Evolutionary conservation across 2,888 invertebrate genomes (phyloP).

Genomic region (Caenorhabditis japonica): DNA sequence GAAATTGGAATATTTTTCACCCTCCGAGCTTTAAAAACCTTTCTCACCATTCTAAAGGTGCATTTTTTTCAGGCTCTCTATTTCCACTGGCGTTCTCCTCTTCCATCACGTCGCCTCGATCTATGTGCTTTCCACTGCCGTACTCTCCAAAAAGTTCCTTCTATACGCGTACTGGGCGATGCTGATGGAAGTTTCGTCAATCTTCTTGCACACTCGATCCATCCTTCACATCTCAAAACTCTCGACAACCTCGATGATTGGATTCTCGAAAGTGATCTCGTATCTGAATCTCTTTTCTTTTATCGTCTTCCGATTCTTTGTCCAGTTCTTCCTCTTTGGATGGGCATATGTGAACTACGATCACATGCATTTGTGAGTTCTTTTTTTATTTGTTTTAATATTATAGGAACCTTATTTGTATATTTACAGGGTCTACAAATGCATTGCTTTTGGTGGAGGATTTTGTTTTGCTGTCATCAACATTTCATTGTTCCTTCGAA

Average conservation of each 20-base stretch:
- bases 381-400: conserved; percentile 38
- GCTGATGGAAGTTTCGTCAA: conserved; percentile 64
- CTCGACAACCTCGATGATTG: conserved; percentile 57
- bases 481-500: conserved; percentile 55
- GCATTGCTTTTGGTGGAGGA: conserved; percentile 57
- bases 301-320: conserved; percentile 61
- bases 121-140: conserved; percentile 55
- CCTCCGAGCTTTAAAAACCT: too few relatives aligned
- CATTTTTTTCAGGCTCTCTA: conserved; percentile 55
- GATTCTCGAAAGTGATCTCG: conserved; percentile 51
- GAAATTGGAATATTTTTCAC: too few relatives aligned
- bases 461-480: conserved; percentile 60
- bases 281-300: conserved; percentile 56
- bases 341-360: conserved; percentile 62
- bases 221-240: conserved; percentile 59
- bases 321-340: conserved; percentile 57
- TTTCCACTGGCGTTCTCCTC: conserved; percentile 61
- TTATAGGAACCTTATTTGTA: neutral
- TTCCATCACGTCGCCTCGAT: conserved; percentile 62
- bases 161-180: conserved; percentile 65
- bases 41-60: neutral
- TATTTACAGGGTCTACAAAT: conserved; percentile 52
- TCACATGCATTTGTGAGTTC: conserved; percentile 59
- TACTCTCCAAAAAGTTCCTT: conserved; percentile 61
- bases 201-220: conserved; percentile 60